Percentiles rank a stretch among this genome's conserved stretches.
phyloP scores from a whole-genome alignment of 2,113 vertebrate genomes.

The Furnarius figulus region DNA sequence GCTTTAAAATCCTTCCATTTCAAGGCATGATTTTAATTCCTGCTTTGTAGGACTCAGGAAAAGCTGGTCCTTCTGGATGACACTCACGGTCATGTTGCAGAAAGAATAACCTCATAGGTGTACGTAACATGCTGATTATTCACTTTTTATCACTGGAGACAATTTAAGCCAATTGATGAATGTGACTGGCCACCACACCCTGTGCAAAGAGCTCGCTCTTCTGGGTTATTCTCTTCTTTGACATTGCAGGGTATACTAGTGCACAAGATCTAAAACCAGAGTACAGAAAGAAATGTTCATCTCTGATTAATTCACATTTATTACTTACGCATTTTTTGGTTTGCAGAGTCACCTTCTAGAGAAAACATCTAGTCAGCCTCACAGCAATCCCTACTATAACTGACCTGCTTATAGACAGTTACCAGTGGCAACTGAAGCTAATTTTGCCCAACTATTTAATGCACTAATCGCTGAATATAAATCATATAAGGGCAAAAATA shows the following conservation, averaged over 20 bases:
- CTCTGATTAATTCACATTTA: background rate
- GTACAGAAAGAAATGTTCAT: background rate
- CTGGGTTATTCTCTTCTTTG: background rate
- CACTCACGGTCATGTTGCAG: background rate
- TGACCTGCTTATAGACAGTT: background rate
- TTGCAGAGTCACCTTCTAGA: background rate
- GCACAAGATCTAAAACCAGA: background rate
- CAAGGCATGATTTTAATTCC: constrained; percentile 20
- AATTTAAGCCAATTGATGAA: background rate
- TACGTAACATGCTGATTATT: constrained; percentile 57
- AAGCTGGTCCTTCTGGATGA: constrained; percentile 33
- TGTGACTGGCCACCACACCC: background rate
- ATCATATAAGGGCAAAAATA: background rate
- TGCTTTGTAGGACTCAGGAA: constrained; percentile 45
- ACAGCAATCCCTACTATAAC: background rate
- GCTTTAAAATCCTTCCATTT: background rate
- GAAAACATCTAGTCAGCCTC: background rate
- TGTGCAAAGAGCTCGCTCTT: background rate
- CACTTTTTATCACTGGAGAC: constrained; percentile 36
- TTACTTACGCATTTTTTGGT: background rate
- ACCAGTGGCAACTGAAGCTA: background rate
- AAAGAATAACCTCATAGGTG: constrained; percentile 37
- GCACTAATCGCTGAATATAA: background rate
- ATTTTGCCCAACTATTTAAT: background rate
- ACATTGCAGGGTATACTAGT: background rate